These are phyloP conservation scores for Sacculina carcini DNA, from an alignment of 2,888 invertebrate species.

Conservation along the genomic window DNA sequence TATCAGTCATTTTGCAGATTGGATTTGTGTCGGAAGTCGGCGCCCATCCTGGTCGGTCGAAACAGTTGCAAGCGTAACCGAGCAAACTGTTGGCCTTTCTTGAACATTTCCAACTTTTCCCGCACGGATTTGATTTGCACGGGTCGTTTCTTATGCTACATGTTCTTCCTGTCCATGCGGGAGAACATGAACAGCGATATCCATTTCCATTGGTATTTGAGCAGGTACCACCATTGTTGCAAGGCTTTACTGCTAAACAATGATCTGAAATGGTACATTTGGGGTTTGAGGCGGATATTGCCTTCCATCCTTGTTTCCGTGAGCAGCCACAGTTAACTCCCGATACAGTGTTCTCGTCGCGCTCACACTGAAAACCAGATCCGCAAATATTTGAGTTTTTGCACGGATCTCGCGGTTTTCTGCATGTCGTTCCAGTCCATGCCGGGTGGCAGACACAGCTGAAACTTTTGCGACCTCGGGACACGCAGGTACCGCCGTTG, in stretches of 20 bases:
- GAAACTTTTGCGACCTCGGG: neutral
- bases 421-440: neutral
- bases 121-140: neutral
- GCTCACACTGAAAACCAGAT: neutral
- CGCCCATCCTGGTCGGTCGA: neutral
- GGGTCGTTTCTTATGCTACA: neutral
- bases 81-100: neutral
- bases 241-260: neutral
- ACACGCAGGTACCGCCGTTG: neutral
- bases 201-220: neutral
- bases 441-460: neutral
- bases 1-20: neutral
- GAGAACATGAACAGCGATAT: neutral
- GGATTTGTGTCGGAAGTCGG: neutral
- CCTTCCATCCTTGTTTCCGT: neutral
- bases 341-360: neutral
- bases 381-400: neutral
- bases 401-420: neutral
- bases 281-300: neutral
- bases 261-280: neutral
- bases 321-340: neutral
- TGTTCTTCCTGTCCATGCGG: neutral
- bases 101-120: neutral
- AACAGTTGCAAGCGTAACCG: neutral
- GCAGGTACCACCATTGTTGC: neutral